phyloP scores from a whole-genome alignment of 2,113 vertebrate genomes.

The Cephalopterus ornatus region DNA sequence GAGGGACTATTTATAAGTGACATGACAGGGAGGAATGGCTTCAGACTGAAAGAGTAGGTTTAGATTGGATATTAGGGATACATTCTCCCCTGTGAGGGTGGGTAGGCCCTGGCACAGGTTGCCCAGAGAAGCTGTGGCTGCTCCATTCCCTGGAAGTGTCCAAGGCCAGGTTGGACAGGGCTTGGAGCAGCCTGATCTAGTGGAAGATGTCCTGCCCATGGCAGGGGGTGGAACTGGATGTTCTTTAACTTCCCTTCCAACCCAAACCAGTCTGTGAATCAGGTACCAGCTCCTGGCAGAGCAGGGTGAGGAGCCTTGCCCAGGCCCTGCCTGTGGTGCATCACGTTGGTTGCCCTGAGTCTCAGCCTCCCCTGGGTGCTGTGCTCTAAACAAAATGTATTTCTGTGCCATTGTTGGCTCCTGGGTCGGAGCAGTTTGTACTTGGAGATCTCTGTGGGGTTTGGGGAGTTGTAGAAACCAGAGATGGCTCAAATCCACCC shows the following conservation, averaged over 20 bases:
- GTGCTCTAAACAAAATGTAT: background rate
- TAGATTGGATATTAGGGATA: background rate
- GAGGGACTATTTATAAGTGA: background rate
- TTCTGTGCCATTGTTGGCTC: background rate
- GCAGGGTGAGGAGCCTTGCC: background rate
- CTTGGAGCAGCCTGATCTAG: background rate
- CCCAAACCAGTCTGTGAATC: background rate
- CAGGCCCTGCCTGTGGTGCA: fast-evolving
- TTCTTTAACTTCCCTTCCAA: background rate
- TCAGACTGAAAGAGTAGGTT: background rate
- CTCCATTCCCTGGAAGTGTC: background rate
- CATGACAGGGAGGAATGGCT: background rate
- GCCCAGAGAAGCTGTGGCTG: background rate
- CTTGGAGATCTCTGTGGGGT: background rate
- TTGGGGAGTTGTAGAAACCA: background rate
- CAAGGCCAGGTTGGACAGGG: background rate
- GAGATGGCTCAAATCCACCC: background rate
- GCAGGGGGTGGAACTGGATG: background rate
- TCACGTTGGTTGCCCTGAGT: background rate
- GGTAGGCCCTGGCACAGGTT: background rate
- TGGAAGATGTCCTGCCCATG: background rate
- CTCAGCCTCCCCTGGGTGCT: fast-evolving
- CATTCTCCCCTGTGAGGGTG: background rate
- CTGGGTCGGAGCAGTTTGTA: background rate
- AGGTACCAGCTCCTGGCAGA: background rate